A percentile compares a stretch with the other conserved stretches of the same genome.
Evolutionary conservation across 2,113 vertebrate species (phyloP).

Genomic region (Carassius carassius): DNA sequence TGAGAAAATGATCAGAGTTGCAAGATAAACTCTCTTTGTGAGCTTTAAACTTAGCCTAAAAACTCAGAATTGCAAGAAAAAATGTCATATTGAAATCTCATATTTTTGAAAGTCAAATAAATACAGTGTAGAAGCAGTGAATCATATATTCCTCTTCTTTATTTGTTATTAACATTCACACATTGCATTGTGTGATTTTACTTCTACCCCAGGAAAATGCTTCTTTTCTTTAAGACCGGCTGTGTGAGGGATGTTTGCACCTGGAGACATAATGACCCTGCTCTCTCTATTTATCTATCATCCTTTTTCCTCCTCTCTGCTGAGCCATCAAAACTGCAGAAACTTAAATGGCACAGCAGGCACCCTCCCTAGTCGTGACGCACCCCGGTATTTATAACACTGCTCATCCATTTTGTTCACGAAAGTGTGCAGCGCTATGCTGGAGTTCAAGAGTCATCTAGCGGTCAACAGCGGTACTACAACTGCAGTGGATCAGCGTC

Average conservation of each 20-base stretch:
- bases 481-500: neutral
- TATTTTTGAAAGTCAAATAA: neutral
- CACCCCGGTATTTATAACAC: conserved; percentile 76
- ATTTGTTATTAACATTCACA: neutral
- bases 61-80: no score
- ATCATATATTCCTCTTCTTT: neutral
- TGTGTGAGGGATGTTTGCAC: conserved; percentile 31
- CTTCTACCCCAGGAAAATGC: neutral
- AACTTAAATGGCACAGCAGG: conserved; percentile 75
- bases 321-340: conserved; percentile 76
- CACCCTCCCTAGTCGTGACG: conserved; percentile 74
- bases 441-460: conserved; percentile 73
- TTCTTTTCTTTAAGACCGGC: conserved; percentile 14
- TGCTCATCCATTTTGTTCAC: conserved; percentile 80
- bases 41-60: no score
- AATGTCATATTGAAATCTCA: neutral
- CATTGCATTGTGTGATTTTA: neutral
- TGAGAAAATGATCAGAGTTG: no score
- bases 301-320: conserved; percentile 54
- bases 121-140: conserved; percentile 43
- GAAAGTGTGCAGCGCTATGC: conserved; percentile 60
- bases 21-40: no score
- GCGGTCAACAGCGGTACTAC: conserved; percentile 66
- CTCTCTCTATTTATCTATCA: conserved; percentile 26
- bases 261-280: conserved; percentile 30